These are phyloP conservation scores for Acyrthosiphon pisum DNA, from an alignment of 1,140 invertebrate genomes.

Conservation along the genomic window DNA sequence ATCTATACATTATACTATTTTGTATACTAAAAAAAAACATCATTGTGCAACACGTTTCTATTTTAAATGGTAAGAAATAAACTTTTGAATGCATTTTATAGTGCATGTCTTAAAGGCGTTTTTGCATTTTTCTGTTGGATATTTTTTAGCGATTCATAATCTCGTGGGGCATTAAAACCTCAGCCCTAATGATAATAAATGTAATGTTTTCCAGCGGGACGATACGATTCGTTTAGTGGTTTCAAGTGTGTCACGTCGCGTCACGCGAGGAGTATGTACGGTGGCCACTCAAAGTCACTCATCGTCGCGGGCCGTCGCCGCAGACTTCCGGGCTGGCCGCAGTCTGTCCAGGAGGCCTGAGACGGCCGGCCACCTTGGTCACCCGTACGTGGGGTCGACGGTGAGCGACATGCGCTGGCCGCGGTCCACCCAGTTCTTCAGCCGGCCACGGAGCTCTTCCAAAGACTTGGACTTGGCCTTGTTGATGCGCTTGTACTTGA, in stretches of 20 bases:
- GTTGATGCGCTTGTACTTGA: constrained; percentile 88
- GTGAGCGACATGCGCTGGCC: constrained; percentile 71
- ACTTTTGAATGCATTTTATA: neutral
- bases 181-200: neutral
- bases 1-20: neutral
- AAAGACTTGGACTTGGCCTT: constrained; percentile 88
- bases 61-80: neutral
- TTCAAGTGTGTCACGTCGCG: neutral
- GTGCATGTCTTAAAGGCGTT: too few relatives aligned
- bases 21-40: neutral
- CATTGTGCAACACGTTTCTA: neutral
- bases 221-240: neutral
- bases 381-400: constrained; percentile 67
- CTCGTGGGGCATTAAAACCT: neutral
- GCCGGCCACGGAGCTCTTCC: constrained; percentile 79
- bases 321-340: neutral
- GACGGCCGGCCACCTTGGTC: neutral
- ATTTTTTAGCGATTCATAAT: neutral
- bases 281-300: neutral
- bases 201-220: neutral
- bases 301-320: neutral
- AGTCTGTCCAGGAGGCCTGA: neutral
- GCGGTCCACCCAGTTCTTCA: constrained; percentile 85
- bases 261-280: too few relatives aligned
- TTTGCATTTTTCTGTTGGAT: neutral